These are phyloP conservation scores for Dasysyrphus albostriatus DNA, from an alignment of 2,888 invertebrate genomes.

Conservation along the genomic window DNA sequence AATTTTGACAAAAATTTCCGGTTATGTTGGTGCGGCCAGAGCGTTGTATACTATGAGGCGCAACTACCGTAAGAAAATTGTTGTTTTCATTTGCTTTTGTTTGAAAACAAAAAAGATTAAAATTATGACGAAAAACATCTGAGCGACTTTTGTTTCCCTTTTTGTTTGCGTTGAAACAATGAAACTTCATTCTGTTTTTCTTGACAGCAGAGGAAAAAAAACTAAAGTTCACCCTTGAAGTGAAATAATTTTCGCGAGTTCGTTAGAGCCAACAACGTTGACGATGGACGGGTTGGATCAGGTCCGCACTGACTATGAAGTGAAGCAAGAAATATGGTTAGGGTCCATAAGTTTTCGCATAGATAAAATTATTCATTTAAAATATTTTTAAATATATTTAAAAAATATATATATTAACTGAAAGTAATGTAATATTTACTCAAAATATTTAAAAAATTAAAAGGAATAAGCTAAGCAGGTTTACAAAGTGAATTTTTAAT, in stretches of 20 bases:
- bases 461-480: no score
- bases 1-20: background rate
- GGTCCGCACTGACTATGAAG: background rate
- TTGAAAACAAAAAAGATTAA: background rate
- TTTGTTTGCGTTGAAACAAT: background rate
- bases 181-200: constrained; percentile 7
- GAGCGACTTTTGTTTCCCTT: background rate
- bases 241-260: constrained; percentile 12
- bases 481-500: no score
- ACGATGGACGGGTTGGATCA: background rate
- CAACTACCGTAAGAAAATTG: background rate
- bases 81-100: no score
- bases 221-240: background rate
- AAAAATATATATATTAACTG: no score
- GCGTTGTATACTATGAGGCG: background rate
- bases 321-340: background rate
- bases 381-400: no score
- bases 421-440: no score
- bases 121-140: background rate
- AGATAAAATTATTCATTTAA: no score
- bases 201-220: background rate
- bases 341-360: no score
- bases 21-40: background rate
- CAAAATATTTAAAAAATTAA: no score
- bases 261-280: constrained; percentile 18